Base-by-base conservation (phyloP, 2,113 vertebrate genomes). In the Podarcis cretensis region DNA sequence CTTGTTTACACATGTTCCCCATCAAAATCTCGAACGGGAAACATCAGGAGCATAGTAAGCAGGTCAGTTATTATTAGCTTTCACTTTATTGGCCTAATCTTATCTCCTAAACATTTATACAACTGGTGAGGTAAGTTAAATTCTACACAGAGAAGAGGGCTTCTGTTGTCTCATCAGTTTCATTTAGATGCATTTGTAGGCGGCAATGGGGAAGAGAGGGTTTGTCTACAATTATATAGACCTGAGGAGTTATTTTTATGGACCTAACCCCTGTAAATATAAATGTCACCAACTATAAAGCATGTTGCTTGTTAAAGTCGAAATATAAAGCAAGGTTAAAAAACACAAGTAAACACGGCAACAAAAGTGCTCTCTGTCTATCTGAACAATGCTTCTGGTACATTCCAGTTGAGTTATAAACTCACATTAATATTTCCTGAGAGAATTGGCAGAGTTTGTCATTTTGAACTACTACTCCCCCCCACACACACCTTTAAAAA, bases 391-490 rank as follows among this genome's bases (percentile, higher is more conserved):
- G 13, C 89, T 83, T 83, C 73, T 89, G 57, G 48, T 84, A 81
- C 93, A 90, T 86, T 92, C 85, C 66, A 80, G 65, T 25, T 73
- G 86, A 88, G 48, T 84, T 84, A 66, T 83, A 87, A 78, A 59
- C 85, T 90, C 74, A 84, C 59, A 91, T 25, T 30, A 91, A 83
- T 85, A 83, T 23, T 85, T 57, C 8, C 85, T 16, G 86, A 63
- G 54, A 90, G 93, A 32, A 88, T 8, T 89, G 25, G 86, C 40
- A 91, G 82, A 92, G 87, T 83, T 59, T 92, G 59, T 20, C 54
- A 89, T 89, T 93, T 92, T 71, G 66, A 66, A 87, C 32, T 85
- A 89, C 89, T 87, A n/a, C 32, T 14, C 14, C 2, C 25, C 25
- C 32, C 25, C 32, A 21, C 18, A 9, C 57, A 23, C 27, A 43